Conservation (phyloP, 2,888 invertebrate genomes). For the Argyra leucocephala region DNA sequence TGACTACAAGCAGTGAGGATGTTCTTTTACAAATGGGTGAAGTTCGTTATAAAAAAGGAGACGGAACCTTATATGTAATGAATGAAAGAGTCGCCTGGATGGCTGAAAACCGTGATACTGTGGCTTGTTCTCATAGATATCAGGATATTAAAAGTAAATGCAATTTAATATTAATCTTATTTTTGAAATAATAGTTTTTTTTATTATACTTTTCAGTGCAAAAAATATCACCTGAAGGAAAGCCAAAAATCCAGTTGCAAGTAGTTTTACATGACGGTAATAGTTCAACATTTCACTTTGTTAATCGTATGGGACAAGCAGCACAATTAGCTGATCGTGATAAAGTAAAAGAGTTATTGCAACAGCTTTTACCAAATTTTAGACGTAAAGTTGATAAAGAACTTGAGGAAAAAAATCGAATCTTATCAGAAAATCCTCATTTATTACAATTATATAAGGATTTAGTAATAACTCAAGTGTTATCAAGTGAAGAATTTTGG, state of each 20-base stretch:
- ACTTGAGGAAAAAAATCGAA: constrained; percentile 80
- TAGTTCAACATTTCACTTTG: constrained; percentile 95
- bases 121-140: constrained; percentile 86
- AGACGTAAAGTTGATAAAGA: constrained; percentile 85
- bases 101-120: constrained; percentile 83
- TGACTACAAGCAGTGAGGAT: constrained; percentile 89
- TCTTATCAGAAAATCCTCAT: constrained; percentile 81
- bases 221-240: constrained; percentile 94
- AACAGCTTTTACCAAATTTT: constrained; percentile 85
- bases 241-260: constrained; percentile 96
- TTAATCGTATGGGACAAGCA: constrained; percentile 71
- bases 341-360: constrained; percentile 82
- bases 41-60: constrained; percentile 91
- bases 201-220: constrained; percentile 56
- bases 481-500: constrained; percentile 98
- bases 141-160: constrained; percentile 87
- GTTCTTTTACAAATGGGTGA: constrained; percentile 84
- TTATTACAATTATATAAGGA: constrained; percentile 92
- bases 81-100: constrained; percentile 94
- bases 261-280: constrained; percentile 88
- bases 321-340: constrained; percentile 85
- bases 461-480: constrained; percentile 89
- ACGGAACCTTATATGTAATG: constrained; percentile 90
- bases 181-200: constrained; percentile 7
- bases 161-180: neutral